Evolutionary conservation across 2,888 invertebrate species (phyloP).

Genomic region (Dynastes grantii): DNA sequence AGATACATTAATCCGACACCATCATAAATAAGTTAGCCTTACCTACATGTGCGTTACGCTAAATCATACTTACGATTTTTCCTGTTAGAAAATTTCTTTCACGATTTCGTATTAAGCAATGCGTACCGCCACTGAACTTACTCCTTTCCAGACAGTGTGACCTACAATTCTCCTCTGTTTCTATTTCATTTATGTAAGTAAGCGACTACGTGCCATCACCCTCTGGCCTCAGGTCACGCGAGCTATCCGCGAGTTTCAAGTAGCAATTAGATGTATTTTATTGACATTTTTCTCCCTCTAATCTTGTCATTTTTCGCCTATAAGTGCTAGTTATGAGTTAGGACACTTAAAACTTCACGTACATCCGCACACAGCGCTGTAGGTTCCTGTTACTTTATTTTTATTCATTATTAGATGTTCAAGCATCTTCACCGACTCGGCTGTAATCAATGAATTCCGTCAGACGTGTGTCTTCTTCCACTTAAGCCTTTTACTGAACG

Average conservation of each 20-base stretch:
- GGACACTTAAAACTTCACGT: constrained; percentile 19
- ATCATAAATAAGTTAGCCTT: constrained; percentile 7
- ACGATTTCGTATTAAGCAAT: background rate
- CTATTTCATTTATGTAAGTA: constrained; percentile 1
- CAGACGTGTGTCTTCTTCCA: background rate
- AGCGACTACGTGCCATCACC: background rate
- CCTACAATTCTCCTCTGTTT: constrained; percentile 17
- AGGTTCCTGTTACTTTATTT: constrained; percentile 18
- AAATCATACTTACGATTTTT: constrained; percentile 25
- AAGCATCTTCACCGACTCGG: constrained; percentile 6
- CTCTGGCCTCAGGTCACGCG: constrained; percentile 45
- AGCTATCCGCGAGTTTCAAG: constrained; percentile 56
- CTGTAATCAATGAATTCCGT: constrained; percentile 24
- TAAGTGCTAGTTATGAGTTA: constrained; percentile 43
- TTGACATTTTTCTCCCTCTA: constrained; percentile 54
- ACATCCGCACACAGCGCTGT: background rate
- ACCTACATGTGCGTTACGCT: constrained; percentile 14
- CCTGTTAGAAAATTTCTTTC: constrained; percentile 9
- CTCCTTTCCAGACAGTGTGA: constrained; percentile 4
- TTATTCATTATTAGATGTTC: constrained; percentile 26
- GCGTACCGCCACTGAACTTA: constrained; percentile 7
- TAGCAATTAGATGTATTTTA: constrained; percentile 59
- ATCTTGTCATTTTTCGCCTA: constrained; percentile 26
- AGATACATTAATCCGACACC: constrained; percentile 6
- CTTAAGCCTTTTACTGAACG: constrained; percentile 14